Evolutionary conservation across 2,113 vertebrate genomes (phyloP), one percentile per base, ranked within the genome.

Genomic region (Ardeotis arabs): DNA sequence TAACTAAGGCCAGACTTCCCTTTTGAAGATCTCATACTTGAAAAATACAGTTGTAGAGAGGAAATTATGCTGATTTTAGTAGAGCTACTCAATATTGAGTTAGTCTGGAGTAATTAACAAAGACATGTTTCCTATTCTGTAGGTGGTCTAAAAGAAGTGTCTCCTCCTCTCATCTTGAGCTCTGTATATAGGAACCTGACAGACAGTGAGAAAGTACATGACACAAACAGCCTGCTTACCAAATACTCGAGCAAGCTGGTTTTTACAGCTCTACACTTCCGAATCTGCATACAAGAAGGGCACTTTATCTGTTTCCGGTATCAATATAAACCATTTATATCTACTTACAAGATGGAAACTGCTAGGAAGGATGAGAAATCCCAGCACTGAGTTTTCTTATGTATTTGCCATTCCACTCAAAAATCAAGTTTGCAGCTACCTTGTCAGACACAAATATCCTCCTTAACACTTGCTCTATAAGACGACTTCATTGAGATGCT

Each of bases 391-490:
- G 6, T 67, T 80, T 77, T 58, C 28, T 63, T 25, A 63, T 0
- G 0, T 44, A 68, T 76, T 73, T 91, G 24, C n/a, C 24, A 76
- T 35, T 91, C n/a, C 31, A 87, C 33, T 44, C 27, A 35, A 74
- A 94, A 68, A 50, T 28, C 41, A 89, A 90, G 28, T 78, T 41
- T 78, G 73, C 27, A 88, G 33, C 35, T 69, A 49, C 19, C 12
- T 23, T 0, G 1, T 1, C 2, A 1, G 73, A 72, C 64, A 62
- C 63, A 87, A 78, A n/a, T 6, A 74, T 2, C 16, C 37, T 63
- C 45, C 37, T 72, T 53, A 84, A 84, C 39, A 35, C 37, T 52
- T 66, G 35, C 22, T 55, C 39, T 35, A 7, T 4, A 93, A 73
- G 33, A 79, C 33, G 10, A 75, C 29, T 37, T 70, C 41, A 58